phyloP scores from a whole-genome alignment of 2,888 invertebrate genomes.

The Sericinus montela region DNA sequence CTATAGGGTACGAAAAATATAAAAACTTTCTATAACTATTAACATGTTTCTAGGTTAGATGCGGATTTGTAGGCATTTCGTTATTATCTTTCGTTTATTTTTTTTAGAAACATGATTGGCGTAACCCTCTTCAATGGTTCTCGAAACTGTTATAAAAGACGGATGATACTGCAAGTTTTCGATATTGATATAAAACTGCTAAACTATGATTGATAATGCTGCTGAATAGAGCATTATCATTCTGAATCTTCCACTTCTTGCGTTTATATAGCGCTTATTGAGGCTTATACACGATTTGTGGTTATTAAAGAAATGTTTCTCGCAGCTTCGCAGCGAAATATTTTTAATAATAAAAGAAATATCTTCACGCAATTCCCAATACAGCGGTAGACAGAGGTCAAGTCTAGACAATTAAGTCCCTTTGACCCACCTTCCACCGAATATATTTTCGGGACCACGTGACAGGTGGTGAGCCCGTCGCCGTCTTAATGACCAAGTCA shows the following conservation, averaged over 20 bases:
- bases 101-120: slow-evolving; percentile 30
- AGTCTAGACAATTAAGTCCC: too few relatives aligned
- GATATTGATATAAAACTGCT: slow-evolving; percentile 66
- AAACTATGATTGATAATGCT: slow-evolving; percentile 75
- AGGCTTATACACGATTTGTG: slow-evolving; percentile 59
- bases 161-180: slow-evolving; percentile 61
- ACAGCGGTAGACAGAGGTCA: too few relatives aligned
- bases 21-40: slow-evolving; percentile 14
- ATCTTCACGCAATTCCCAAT: too few relatives aligned
- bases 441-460: too few relatives aligned
- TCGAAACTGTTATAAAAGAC: slow-evolving; percentile 54
- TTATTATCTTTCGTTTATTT: slow-evolving; percentile 24
- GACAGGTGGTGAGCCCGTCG: too few relatives aligned
- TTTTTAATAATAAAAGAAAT: too few relatives aligned
- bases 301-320: slow-evolving; percentile 40
- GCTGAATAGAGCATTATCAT: slow-evolving; percentile 58
- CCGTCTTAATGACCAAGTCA: too few relatives aligned
- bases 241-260: slow-evolving; percentile 40
- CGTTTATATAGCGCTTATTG: slow-evolving; percentile 24
- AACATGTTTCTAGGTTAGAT: slow-evolving; percentile 15
- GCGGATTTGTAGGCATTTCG: slow-evolving; percentile 21
- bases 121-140: slow-evolving; percentile 35
- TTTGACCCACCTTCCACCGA: too few relatives aligned
- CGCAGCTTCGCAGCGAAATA: too few relatives aligned
- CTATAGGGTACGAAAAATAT: too few relatives aligned